Percentiles rank a stretch among this genome's conserved stretches.
phyloP scores from a whole-genome alignment of 2,888 invertebrate genomes.

The Perizoma affinitatum region DNA sequence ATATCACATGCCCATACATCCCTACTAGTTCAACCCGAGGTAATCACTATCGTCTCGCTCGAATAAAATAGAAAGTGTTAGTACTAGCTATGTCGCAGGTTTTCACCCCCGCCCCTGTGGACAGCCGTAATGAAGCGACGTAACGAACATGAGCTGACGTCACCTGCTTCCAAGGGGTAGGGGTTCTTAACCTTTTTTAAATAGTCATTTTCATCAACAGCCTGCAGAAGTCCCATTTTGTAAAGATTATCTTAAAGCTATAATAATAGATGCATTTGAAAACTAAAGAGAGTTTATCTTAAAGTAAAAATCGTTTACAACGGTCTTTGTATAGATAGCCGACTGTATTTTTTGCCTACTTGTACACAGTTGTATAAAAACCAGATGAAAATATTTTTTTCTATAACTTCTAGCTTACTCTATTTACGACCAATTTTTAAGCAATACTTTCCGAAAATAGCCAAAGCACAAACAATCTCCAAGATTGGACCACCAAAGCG shows the following conservation, averaged over 20 bases:
- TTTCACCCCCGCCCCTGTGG: constrained; percentile 50
- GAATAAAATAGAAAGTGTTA: constrained; percentile 24
- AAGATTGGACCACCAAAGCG: constrained; percentile 35
- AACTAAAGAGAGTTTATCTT: no score
- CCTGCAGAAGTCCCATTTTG: no score
- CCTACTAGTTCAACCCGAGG: constrained; percentile 1
- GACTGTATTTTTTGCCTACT: no score
- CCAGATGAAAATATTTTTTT: not conserved
- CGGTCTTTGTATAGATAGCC: no score
- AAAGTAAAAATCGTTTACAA: no score
- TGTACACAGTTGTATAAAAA: not conserved
- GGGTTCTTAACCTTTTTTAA: constrained; percentile 52
- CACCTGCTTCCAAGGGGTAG: constrained; percentile 60
- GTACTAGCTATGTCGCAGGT: constrained; percentile 7
- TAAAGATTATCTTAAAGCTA: no score
- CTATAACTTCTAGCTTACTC: not conserved
- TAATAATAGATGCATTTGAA: no score
- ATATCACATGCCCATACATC: not conserved
- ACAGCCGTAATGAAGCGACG: constrained; percentile 65
- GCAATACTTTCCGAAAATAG: constrained; percentile 25
- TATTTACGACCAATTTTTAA: constrained; percentile 22
- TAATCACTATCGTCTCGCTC: constrained; percentile 16
- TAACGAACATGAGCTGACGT: constrained; percentile 76
- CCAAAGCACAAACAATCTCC: constrained; percentile 31
- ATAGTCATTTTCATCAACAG: not conserved